phyloP scores from a whole-genome alignment of 2,888 invertebrate species.

The Tyria jacobaeae region DNA sequence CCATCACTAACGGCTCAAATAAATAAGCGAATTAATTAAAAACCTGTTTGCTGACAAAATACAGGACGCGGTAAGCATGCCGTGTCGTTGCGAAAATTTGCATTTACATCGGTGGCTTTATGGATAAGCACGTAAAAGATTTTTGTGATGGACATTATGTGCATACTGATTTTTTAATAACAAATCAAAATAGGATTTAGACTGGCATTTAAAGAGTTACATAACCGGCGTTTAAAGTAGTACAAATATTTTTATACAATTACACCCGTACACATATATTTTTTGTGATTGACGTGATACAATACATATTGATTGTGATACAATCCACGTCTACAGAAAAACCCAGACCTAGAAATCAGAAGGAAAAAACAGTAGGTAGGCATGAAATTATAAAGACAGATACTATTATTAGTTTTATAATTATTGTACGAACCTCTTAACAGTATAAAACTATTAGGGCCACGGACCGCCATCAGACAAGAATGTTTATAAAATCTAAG shows the following conservation, averaged over 20 bases:
- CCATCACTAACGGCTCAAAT: constrained; percentile 53
- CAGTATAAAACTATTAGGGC: no score
- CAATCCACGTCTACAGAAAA: no score
- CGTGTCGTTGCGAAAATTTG: constrained; percentile 49
- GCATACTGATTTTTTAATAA: constrained; percentile 50
- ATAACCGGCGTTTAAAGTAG: constrained; percentile 1
- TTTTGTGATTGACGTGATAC: no score
- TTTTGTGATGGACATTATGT: constrained; percentile 34
- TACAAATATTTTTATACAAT: not conserved
- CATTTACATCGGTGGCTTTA: constrained; percentile 48
- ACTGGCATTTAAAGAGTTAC: constrained; percentile 14
- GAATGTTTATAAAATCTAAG: no score
- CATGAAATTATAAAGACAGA: no score
- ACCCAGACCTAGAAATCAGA: no score
- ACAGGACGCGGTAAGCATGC: constrained; percentile 50
- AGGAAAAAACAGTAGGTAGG: no score
- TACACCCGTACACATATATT: no score
- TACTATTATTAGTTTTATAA: no score
- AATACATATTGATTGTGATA: no score
- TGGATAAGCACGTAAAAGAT: constrained; percentile 53
- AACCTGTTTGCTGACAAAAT: constrained; percentile 75
- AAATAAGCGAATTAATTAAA: constrained; percentile 80
- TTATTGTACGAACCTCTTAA: no score
- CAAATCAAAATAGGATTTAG: constrained; percentile 34
- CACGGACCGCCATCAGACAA: no score